phyloP scores from a whole-genome alignment of 2,113 vertebrate genomes.

The Paramisgurnus dabryanus region DNA sequence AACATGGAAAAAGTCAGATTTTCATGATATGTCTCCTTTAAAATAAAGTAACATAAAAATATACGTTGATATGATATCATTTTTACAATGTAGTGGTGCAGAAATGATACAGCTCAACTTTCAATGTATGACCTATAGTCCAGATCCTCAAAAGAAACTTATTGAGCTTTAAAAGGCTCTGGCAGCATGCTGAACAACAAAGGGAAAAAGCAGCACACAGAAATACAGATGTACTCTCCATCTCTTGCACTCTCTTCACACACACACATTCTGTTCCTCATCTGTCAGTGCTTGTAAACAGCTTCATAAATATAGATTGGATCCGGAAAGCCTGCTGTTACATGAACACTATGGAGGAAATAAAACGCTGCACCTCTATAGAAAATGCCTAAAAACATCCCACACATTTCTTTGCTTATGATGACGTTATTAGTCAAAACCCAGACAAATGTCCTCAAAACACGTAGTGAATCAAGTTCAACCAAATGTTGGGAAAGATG shows the following conservation, averaged over 20 bases:
- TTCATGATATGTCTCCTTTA: too few relatives aligned
- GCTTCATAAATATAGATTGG: constrained; percentile 62
- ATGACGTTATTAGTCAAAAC: constrained; percentile 31
- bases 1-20: too few relatives aligned
- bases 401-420: constrained; percentile 35
- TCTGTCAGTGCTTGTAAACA: constrained; percentile 44
- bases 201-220: not conserved
- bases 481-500: constrained; percentile 19
- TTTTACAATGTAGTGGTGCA: too few relatives aligned
- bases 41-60: too few relatives aligned
- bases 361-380: constrained; percentile 35
- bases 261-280: constrained; percentile 33
- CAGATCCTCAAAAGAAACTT: not conserved
- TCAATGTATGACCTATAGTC: not conserved
- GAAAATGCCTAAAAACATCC: constrained; percentile 23
- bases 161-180: not conserved
- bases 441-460: constrained; percentile 13
- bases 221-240: constrained; percentile 23
- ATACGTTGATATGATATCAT: too few relatives aligned
- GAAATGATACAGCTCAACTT: not conserved
- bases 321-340: constrained; percentile 50
- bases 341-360: constrained; percentile 40
- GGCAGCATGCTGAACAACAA: not conserved
- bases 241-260: not conserved
- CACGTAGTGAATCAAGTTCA: constrained; percentile 15